phyloP scores from a whole-genome alignment of 2,113 vertebrate genomes.

The Gnathonemus echidnorhynchus region DNA sequence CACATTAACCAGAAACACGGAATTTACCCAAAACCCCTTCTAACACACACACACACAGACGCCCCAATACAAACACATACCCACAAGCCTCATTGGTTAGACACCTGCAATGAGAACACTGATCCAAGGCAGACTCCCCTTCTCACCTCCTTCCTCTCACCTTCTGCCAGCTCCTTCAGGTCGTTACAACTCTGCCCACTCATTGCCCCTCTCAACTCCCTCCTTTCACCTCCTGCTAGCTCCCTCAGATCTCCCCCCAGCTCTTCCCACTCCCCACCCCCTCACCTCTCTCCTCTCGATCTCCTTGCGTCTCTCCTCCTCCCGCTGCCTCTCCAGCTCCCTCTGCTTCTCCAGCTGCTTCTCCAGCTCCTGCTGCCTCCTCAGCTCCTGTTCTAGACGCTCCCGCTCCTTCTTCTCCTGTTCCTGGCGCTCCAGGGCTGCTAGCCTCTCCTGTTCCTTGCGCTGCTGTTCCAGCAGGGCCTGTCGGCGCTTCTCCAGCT shows the following conservation, averaged over 20 bases:
- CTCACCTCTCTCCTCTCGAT: conserved; percentile 59
- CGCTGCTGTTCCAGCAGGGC: conserved; percentile 90
- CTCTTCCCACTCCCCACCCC: neutral
- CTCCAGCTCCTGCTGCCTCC: conserved; percentile 82
- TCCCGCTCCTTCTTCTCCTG: conserved; percentile 87
- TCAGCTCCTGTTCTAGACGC: conserved; percentile 84
- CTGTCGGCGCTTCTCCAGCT: conserved; percentile 88
- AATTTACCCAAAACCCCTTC: neutral
- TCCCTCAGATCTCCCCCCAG: neutral
- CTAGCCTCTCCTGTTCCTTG: conserved; percentile 89
- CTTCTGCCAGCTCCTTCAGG: neutral
- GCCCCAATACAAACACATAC: neutral
- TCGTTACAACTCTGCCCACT: neutral
- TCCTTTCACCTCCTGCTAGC: neutral
- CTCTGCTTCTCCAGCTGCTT: conserved; percentile 85
- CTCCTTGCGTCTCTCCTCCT: conserved; percentile 67
- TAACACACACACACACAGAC: neutral
- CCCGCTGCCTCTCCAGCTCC: conserved; percentile 78
- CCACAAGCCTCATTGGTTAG: neutral
- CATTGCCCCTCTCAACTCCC: neutral
- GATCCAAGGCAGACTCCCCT: neutral
- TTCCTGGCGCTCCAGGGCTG: conserved; percentile 82
- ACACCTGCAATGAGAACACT: neutral
- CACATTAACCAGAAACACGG: neutral
- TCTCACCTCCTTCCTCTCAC: neutral